Percentiles rank a stretch among this genome's conserved stretches.
Evolutionary conservation across 2,113 vertebrate species (phyloP).

Genomic region (Dicaeum eximium): DNA sequence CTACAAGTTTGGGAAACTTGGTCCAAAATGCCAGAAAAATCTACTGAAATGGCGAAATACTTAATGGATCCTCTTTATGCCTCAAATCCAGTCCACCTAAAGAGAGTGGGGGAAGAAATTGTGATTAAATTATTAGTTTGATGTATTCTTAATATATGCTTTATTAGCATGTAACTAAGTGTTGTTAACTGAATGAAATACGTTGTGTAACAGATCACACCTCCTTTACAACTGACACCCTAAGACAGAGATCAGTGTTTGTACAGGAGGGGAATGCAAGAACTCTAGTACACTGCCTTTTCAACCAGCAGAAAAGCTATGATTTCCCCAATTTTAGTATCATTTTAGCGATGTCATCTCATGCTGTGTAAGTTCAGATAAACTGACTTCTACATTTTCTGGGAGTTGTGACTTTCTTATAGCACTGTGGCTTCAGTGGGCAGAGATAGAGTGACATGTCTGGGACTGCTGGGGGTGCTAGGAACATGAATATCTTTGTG

Average conservation of each 20-base stretch:
- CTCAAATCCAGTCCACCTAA: not conserved
- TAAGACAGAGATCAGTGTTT: not conserved
- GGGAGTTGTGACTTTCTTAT: not conserved
- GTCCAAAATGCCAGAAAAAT: not conserved
- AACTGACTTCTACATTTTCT: not conserved
- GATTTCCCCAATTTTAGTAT: not conserved
- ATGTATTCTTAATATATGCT: not conserved
- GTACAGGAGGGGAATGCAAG: not conserved
- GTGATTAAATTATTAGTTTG: not conserved
- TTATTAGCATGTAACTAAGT: conserved; percentile 13
- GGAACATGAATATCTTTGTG: not conserved
- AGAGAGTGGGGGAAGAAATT: not conserved
- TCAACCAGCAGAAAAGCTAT: not conserved
- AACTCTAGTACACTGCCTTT: not conserved
- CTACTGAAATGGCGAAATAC: not conserved
- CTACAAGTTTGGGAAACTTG: not conserved
- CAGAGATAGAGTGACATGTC: not conserved
- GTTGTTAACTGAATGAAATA: not conserved
- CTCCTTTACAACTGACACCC: not conserved
- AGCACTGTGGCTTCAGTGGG: not conserved
- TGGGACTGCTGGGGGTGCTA: not conserved
- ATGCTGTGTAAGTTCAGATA: not conserved
- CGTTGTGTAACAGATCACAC: not conserved
- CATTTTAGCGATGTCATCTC: not conserved
- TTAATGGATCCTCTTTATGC: not conserved